phyloP scores from a whole-genome alignment of 2,797 vertebrate genomes.

The Alfaro cultratus region DNA sequence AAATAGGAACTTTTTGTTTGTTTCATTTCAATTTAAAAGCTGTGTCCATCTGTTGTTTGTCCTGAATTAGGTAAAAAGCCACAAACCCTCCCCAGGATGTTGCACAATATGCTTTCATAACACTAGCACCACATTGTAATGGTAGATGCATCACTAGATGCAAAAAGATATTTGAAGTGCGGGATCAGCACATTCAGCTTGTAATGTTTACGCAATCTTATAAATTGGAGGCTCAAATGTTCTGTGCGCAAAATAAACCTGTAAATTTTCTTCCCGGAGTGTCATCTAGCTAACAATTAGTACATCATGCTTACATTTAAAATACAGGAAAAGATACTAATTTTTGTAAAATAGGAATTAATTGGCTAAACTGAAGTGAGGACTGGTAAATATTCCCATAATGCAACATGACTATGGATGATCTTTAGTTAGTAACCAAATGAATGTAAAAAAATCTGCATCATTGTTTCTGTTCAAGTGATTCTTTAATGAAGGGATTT shows the following conservation, averaged over 20 bases:
- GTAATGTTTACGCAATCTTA: neutral
- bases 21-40: neutral
- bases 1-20: neutral
- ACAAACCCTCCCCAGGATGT: slow-evolving; percentile 2
- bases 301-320: neutral
- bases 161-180: neutral
- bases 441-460: neutral
- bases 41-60: neutral
- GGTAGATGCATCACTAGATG: neutral
- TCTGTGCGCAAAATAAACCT: neutral
- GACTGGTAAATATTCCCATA: too few relatives aligned
- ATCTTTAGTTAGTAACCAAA: neutral
- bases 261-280: neutral
- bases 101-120: slow-evolving; percentile 4
- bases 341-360: neutral
- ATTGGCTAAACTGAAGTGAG: neutral
- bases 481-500: slow-evolving; percentile 4
- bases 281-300: neutral
- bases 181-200: neutral
- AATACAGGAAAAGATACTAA: neutral
- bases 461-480: neutral
- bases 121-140: neutral
- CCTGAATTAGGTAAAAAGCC: slow-evolving; percentile 6
- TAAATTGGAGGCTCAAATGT: neutral
- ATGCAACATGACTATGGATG: neutral